Evolutionary conservation across 2,888 invertebrate genomes (phyloP), one percentile per base, ranked within the genome.

Genomic region (Taphrorychus bicolor): DNA sequence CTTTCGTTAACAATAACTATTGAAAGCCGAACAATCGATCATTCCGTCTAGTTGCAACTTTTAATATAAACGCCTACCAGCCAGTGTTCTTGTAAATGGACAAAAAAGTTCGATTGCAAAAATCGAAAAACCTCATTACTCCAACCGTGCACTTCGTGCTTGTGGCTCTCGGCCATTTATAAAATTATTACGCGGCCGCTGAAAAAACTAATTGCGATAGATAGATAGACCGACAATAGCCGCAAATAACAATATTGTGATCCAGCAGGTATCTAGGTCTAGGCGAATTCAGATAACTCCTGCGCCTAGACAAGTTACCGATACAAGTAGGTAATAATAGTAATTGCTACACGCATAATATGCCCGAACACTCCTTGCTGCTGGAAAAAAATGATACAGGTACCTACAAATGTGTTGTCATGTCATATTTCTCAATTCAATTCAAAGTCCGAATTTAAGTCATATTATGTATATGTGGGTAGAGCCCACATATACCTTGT

Each of bases 251-350:
- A 62, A 58, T 54, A 56, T 62, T 59, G 22, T 59, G 67, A 59
- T 63, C 67, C 53, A 57, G 62, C 66, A 58, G 61, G 45, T 58
- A 67, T 63, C 59, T 67, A 67, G 67, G 67, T 67, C 62, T 67
- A 67, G 67, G 59, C 40, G 65, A 64, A 52, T 59, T 59, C 52
- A 41, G 16, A 22, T 53, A 59, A 58, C 23, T 56, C 56, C 48
- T 21, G 48, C 24, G 49, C 16, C 21, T 63, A 63, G 63, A 62
- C 32, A 11, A 9, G 11, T 3, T 32, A 11, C 32, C 32, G 11
- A 32, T 32, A 3, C 32, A 3, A 32, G 11, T 32, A n/a, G 32
- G 3, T 32, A 32, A 32, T 32, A 7, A 32, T 32, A 9, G 32
- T 32, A 32, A 11, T 32, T 32, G 11, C 32, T n/a, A n/a, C n/a